A percentile compares a stretch with the other conserved stretches of the same genome.
These are phyloP conservation scores for Phylloscopus collybita DNA, from an alignment of 2,797 vertebrate species.

Conservation along the genomic window DNA sequence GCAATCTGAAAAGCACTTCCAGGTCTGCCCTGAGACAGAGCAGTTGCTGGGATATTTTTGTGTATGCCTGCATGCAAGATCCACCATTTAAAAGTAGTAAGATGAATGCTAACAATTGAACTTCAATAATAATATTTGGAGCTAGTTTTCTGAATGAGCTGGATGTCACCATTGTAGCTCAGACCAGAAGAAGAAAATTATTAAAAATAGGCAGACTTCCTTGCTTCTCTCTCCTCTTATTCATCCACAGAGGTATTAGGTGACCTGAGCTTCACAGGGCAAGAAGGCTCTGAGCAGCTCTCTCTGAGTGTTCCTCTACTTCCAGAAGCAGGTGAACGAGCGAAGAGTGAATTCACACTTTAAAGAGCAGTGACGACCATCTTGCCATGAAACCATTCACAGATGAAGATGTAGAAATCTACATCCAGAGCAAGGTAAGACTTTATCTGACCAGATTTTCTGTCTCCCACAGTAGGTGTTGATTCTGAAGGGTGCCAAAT, in stretches of 20 bases:
- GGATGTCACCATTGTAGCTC: background rate
- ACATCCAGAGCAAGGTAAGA: conserved; percentile 81
- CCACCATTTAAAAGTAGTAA: background rate
- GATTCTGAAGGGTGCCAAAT: conserved; percentile 45
- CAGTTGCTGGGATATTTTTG: background rate
- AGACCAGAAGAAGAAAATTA: background rate
- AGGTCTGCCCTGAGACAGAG: background rate
- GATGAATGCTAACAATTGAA: background rate
- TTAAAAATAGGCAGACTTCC: background rate
- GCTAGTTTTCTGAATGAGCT: background rate
- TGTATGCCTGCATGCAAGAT: background rate
- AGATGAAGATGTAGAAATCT: conserved; percentile 76
- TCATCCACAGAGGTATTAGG: background rate
- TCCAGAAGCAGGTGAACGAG: background rate
- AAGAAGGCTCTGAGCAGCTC: background rate
- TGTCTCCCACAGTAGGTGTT: conserved; percentile 60
- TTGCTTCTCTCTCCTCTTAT: conserved; percentile 29
- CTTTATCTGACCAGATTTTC: conserved; percentile 55
- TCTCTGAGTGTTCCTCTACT: background rate
- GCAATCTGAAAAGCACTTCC: background rate
- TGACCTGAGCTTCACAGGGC: background rate
- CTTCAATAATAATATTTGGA: background rate
- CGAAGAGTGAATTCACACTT: conserved; percentile 9
- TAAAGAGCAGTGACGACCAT: background rate
- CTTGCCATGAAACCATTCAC: conserved; percentile 78